Conservation (phyloP, 2,797 vertebrate genomes). For the Sebastiscus tertius region DNA sequence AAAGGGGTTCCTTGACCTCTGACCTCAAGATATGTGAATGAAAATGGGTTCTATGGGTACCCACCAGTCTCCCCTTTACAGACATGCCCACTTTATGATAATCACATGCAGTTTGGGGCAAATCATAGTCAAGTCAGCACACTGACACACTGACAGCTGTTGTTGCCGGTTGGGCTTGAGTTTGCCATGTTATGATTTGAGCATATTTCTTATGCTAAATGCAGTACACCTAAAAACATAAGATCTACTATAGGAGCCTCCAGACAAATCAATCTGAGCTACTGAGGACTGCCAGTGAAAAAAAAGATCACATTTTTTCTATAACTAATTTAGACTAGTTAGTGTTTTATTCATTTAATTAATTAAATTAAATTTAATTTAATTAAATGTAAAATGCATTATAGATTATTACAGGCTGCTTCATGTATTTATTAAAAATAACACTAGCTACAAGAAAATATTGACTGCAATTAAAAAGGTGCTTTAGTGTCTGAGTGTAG, state of each 20-base stretch:
- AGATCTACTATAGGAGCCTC: neutral
- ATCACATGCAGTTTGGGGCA: too few relatives aligned
- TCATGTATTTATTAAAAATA: neutral
- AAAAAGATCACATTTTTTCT: neutral
- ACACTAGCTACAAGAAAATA: neutral
- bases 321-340: neutral
- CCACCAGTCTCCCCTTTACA: too few relatives aligned
- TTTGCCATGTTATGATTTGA: too few relatives aligned
- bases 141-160: too few relatives aligned
- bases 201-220: too few relatives aligned
- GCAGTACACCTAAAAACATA: neutral
- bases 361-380: too few relatives aligned
- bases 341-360: slow-evolving; percentile 1
- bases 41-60: too few relatives aligned
- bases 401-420: neutral
- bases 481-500: neutral
- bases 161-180: too few relatives aligned
- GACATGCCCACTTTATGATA: too few relatives aligned
- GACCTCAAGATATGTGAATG: too few relatives aligned
- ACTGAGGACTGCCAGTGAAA: neutral
- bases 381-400: slow-evolving; percentile 9
- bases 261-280: slow-evolving; percentile 13
- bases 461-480: slow-evolving; percentile 6
- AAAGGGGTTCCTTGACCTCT: too few relatives aligned
- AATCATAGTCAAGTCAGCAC: too few relatives aligned